A percentile compares a stretch with the other conserved stretches of the same genome.
These are phyloP conservation scores for Gymnarchus niloticus DNA, from an alignment of 2,113 vertebrate genomes.

Conservation along the genomic window DNA sequence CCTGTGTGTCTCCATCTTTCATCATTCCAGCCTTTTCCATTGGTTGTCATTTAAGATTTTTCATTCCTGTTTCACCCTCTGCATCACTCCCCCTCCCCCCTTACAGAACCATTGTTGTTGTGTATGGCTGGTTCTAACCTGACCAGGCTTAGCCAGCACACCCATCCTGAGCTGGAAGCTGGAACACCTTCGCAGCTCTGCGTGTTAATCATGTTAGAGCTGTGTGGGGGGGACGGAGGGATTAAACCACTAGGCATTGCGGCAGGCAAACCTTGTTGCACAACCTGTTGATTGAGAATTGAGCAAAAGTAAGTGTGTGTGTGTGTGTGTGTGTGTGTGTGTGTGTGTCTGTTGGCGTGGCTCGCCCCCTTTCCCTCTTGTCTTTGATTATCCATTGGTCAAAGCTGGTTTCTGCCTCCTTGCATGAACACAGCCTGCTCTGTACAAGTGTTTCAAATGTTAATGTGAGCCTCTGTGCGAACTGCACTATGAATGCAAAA, in stretches of 20 bases:
- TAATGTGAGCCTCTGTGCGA: not conserved
- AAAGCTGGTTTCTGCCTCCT: not conserved
- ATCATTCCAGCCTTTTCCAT: not conserved
- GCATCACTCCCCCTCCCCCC: not conserved
- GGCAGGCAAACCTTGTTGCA: not conserved
- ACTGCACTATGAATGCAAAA: not conserved
- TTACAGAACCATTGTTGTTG: not conserved
- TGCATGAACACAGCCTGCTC: not conserved
- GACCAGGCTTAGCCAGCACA: slow-evolving; percentile 10
- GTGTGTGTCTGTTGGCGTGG: slow-evolving; percentile 28
- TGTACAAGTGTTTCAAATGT: slow-evolving; percentile 5
- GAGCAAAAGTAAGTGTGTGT: not conserved
- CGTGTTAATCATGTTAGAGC: slow-evolving; percentile 20
- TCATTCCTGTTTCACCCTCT: not conserved
- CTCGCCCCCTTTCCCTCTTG: not conserved
- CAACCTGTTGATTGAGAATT: not conserved
- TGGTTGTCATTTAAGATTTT: no score
- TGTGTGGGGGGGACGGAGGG: slow-evolving; percentile 7
- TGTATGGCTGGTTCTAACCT: not conserved
- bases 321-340: slow-evolving; percentile 37
- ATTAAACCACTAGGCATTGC: slow-evolving; percentile 34
- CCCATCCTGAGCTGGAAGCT: slow-evolving; percentile 9
- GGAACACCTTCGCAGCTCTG: not conserved
- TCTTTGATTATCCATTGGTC: slow-evolving; percentile 9
- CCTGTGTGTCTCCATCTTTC: not conserved